Evolutionary conservation across 1,140 invertebrate species (phyloP).

Genomic region (Eupeodes corollae): DNA sequence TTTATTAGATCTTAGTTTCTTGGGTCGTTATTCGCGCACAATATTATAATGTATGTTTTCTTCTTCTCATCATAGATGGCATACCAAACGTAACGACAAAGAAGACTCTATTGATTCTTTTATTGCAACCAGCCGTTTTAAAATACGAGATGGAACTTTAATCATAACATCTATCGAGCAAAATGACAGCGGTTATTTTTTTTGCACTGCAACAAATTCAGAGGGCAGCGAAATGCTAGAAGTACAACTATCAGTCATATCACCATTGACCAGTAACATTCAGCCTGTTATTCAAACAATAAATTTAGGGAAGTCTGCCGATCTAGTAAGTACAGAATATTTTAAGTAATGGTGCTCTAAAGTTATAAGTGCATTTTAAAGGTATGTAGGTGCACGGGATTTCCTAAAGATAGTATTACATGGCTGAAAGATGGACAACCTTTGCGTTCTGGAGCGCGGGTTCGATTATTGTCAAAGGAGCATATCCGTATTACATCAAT

Average conservation of each 20-base stretch:
- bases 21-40: neutral
- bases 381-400: conserved; percentile 62
- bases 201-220: conserved; percentile 43
- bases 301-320: conserved; percentile 43
- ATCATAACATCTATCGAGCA: conserved; percentile 43
- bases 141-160: conserved; percentile 42
- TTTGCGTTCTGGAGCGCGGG: conserved; percentile 44
- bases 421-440: conserved; percentile 65
- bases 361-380: conserved; percentile 11
- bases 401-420: conserved; percentile 54
- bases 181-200: conserved; percentile 41
- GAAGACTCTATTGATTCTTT: conserved; percentile 42
- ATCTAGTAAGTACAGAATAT: conserved; percentile 40
- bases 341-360: neutral
- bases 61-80: conserved; percentile 40
- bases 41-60: conserved; percentile 4
- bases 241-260: conserved; percentile 41
- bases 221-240: conserved; percentile 45
- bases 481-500: conserved; percentile 53
- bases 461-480: conserved; percentile 40
- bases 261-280: conserved; percentile 40
- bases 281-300: conserved; percentile 43
- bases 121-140: conserved; percentile 36
- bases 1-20: no score
- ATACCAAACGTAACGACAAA: conserved; percentile 38